Evolutionary conservation across 2,113 vertebrate species (phyloP).

Genomic region (Pedetes capensis): DNA sequence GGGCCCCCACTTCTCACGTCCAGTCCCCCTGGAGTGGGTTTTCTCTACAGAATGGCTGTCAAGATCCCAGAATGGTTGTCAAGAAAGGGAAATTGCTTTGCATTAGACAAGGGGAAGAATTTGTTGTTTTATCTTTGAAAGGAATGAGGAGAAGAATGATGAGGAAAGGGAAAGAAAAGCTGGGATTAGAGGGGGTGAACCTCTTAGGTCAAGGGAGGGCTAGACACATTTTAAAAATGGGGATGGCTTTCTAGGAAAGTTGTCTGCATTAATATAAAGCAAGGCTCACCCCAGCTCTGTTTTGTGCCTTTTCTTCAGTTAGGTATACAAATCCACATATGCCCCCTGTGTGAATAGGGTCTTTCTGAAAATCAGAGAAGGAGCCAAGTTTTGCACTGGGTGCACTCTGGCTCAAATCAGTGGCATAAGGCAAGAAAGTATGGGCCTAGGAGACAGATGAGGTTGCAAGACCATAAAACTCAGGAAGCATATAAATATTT

Average conservation of each 20-base stretch:
- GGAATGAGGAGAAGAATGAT: background rate
- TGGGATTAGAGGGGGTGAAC: background rate
- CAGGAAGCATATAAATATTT: background rate
- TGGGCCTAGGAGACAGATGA: background rate
- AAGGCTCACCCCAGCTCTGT: constrained; percentile 7
- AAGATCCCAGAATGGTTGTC: constrained; percentile 46
- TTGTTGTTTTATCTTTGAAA: constrained; percentile 38
- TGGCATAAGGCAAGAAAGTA: background rate
- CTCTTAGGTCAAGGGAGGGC: background rate
- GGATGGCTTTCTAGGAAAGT: background rate
- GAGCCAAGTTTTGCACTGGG: background rate
- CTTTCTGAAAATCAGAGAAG: constrained; percentile 20
- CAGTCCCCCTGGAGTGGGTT: background rate
- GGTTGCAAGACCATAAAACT: background rate
- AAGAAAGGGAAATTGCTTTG: constrained; percentile 54
- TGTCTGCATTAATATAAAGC: background rate
- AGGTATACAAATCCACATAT: background rate
- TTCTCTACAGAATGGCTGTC: constrained; percentile 48
- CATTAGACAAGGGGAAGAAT: background rate
- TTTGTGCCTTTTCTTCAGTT: background rate
- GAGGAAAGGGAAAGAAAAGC: background rate
- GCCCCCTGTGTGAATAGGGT: background rate
- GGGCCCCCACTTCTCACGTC: constrained; percentile 3
- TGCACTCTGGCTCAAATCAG: background rate
- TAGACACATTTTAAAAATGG: constrained; percentile 17